These are phyloP conservation scores for Oreocharis arfaki DNA, from an alignment of 2,113 vertebrate genomes.

Conservation along the genomic window DNA sequence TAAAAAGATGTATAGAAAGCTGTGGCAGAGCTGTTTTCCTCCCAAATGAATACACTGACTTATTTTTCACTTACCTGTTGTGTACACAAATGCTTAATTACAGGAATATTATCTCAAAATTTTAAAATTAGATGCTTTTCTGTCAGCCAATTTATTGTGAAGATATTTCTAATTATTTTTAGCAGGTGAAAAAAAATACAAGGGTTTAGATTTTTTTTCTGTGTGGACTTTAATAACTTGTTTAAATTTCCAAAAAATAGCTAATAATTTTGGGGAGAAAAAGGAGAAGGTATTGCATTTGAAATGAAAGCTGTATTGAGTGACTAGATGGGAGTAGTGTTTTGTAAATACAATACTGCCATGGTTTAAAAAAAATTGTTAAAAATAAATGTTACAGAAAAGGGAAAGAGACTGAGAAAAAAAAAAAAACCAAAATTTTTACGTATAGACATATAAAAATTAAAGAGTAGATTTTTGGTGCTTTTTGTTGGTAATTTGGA, in stretches of 20 bases:
- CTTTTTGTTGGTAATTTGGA: not conserved
- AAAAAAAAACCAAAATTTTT: not conserved
- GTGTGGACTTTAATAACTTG: not conserved
- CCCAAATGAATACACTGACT: not conserved
- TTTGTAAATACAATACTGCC: not conserved
- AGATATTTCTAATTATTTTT: not conserved
- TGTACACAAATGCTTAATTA: not conserved
- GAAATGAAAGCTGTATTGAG: not conserved
- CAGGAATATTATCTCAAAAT: not conserved
- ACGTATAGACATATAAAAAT: fast-evolving
- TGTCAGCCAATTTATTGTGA: not conserved
- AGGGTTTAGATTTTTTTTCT: not conserved
- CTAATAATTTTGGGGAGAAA: not conserved
- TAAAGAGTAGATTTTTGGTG: not conserved
- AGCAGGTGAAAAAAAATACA: not conserved
- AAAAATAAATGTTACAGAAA: not conserved
- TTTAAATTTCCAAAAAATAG: not conserved
- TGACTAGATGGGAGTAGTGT: not conserved
- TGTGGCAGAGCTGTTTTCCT: not conserved
- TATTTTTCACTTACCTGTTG: not conserved
- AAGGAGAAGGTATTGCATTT: not conserved
- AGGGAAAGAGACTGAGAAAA: not conserved
- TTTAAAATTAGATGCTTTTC: not conserved
- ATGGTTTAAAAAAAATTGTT: not conserved
- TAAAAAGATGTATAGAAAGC: not conserved